Conservation (phyloP, 2,888 invertebrate species). For the Deroplatys truncata region DNA sequence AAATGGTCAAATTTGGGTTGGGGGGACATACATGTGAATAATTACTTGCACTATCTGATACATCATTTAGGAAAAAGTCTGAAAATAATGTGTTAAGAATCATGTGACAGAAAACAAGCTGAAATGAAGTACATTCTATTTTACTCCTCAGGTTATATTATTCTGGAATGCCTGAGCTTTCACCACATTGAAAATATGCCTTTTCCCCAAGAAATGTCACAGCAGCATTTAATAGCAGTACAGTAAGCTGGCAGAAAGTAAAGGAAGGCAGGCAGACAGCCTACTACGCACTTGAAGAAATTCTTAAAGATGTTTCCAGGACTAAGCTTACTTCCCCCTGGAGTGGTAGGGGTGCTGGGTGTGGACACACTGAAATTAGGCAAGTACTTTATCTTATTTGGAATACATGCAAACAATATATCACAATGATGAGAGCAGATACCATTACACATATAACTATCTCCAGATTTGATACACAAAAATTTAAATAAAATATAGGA, state of each 20-base stretch:
- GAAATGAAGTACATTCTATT: too few species aligned
- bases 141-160: too few species aligned
- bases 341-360: slow-evolving; percentile 57
- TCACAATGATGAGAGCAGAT: background rate
- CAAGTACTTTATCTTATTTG: slow-evolving; percentile 15
- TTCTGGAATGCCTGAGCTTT: too few species aligned
- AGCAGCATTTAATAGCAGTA: background rate
- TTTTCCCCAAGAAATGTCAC: background rate
- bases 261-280: background rate
- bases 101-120: too few species aligned
- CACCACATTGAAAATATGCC: too few species aligned
- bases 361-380: slow-evolving; percentile 39
- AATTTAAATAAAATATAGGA: too few species aligned
- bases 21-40: too few species aligned
- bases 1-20: too few species aligned
- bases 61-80: too few species aligned
- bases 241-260: background rate
- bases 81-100: too few species aligned
- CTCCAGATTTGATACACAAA: too few species aligned
- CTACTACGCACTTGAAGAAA: slow-evolving; percentile 82
- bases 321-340: slow-evolving; percentile 66
- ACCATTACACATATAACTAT: background rate
- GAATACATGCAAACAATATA: background rate
- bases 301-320: slow-evolving; percentile 91
- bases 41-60: too few species aligned